phyloP scores from a whole-genome alignment of 2,888 invertebrate genomes.

The Catocala sponsa region DNA sequence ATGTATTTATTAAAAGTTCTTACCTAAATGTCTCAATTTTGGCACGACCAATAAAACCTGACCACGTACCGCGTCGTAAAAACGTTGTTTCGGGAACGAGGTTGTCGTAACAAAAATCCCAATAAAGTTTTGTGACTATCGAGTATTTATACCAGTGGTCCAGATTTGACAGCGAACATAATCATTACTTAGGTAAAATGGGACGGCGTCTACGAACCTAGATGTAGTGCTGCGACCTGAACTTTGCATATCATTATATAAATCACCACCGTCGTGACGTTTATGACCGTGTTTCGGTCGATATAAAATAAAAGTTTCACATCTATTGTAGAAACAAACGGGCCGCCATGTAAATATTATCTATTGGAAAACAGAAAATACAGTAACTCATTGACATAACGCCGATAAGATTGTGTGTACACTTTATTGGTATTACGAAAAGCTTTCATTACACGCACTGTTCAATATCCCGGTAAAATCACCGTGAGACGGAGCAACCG shows the following conservation, averaged over 20 bases:
- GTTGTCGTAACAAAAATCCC: constrained; percentile 41
- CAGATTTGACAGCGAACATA: constrained; percentile 28
- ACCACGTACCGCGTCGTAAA: constrained; percentile 41
- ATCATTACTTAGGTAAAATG: constrained; percentile 34
- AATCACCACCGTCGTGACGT: constrained; percentile 56
- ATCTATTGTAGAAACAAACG: constrained; percentile 26
- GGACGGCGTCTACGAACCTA: constrained; percentile 27
- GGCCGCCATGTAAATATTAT: constrained; percentile 27
- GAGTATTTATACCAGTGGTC: constrained; percentile 34
- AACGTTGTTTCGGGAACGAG: constrained; percentile 47
- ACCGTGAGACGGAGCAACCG: constrained; percentile 37
- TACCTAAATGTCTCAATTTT: constrained; percentile 41
- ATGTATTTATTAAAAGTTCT: constrained; percentile 27
- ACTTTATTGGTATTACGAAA: constrained; percentile 66
- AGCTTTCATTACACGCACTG: constrained; percentile 67
- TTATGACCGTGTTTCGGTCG: constrained; percentile 55
- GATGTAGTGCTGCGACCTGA: constrained; percentile 29
- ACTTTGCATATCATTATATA: constrained; percentile 48
- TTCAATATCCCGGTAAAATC: constrained; percentile 62
- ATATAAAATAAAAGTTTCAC: constrained; percentile 25
- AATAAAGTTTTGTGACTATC: constrained; percentile 47
- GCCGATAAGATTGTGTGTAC: constrained; percentile 59
- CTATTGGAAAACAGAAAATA: constrained; percentile 39
- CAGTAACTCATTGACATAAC: constrained; percentile 49
- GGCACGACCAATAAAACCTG: constrained; percentile 40